phyloP scores from a whole-genome alignment of 30 jellyfish, hydroid and myxozoan species.

The Catostylus mosaicus region DNA sequence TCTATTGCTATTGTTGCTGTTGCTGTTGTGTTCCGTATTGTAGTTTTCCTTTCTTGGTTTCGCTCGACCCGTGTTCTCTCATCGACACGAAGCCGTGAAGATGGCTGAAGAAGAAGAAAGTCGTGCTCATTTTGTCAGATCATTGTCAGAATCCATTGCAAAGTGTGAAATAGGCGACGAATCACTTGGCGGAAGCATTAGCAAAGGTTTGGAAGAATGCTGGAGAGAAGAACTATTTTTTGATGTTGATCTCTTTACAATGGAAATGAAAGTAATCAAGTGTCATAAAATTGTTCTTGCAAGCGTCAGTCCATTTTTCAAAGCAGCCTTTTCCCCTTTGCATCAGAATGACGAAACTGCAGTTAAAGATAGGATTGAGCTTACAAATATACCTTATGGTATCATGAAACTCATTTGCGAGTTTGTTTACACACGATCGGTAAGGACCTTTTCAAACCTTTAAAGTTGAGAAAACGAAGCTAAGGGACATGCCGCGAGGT shows the following conservation, averaged over 20 bases:
- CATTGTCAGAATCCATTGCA: slow-evolving; percentile 42
- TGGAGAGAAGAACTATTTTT: slow-evolving; percentile 48
- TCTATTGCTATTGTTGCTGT: no score
- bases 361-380: background rate
- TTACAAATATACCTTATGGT: slow-evolving; percentile 10
- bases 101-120: no score
- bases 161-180: background rate
- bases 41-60: no score
- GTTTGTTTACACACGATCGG: slow-evolving; percentile 38
- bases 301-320: slow-evolving; percentile 65
- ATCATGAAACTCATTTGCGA: slow-evolving; percentile 4
- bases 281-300: slow-evolving; percentile 56
- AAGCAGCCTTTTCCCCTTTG: slow-evolving; percentile 46
- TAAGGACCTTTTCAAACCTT: slow-evolving; percentile 4
- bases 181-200: background rate
- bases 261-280: slow-evolving; percentile 33
- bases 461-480: background rate
- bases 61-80: no score
- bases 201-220: slow-evolving; percentile 33
- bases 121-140: no score
- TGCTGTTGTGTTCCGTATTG: no score
- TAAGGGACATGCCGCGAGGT: background rate
- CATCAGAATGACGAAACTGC: slow-evolving; percentile 15
- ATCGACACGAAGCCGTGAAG: no score
- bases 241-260: slow-evolving; percentile 38